Evolutionary conservation across 2,113 vertebrate genomes (phyloP).

Genomic region (Macrotis lagotis): DNA sequence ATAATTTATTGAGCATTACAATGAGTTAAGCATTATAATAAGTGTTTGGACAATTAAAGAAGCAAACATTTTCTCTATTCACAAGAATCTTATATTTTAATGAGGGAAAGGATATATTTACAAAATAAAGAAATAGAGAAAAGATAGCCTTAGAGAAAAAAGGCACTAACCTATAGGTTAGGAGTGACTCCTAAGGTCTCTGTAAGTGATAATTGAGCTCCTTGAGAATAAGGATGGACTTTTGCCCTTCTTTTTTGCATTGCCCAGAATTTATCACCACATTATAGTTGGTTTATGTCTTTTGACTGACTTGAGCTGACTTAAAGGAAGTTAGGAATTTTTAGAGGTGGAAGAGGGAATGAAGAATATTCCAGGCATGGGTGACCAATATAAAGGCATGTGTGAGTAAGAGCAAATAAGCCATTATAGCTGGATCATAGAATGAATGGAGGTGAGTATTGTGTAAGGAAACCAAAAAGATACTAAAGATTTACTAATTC

Average conservation of each 20-base stretch:
- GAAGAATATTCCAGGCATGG: not conserved
- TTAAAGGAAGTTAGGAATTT: not conserved
- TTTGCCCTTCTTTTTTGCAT: not conserved
- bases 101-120: not conserved
- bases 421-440: not conserved
- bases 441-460: not conserved
- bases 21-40: not conserved
- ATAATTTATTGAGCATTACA: not conserved
- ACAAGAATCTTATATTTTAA: not conserved
- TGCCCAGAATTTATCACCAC: not conserved
- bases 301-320: not conserved
- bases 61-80: not conserved
- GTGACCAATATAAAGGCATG: not conserved
- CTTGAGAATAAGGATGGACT: not conserved
- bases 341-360: not conserved
- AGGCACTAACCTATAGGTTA: not conserved
- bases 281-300: not conserved
- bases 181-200: not conserved
- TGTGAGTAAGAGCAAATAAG: not conserved
- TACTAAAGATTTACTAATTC: not conserved
- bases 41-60: not conserved
- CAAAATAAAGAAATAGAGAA: not conserved
- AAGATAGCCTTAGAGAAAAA: not conserved
- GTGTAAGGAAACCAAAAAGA: not conserved
- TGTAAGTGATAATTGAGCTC: not conserved